Evolutionary conservation across 2,113 vertebrate species (phyloP), one percentile per base, ranked within the genome.

Genomic region (Chlorodrepanis virens): DNA sequence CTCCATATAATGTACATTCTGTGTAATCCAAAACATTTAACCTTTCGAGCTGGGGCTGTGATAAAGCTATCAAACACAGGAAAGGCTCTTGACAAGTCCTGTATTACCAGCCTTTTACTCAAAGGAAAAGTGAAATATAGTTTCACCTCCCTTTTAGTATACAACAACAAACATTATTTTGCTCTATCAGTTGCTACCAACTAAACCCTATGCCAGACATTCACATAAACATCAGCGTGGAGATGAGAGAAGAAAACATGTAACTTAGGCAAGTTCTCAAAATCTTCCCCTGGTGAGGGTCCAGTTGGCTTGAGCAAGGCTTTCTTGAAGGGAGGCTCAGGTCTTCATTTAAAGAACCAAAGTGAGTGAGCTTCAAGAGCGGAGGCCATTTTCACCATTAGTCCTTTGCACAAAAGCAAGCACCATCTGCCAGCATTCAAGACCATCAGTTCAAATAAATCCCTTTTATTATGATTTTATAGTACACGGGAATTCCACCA

Each of bases 1-100:
- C 96, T 97, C 93, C 79, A 92, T 96, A 97, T 98, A 98, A 97
- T 97, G 96, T 97, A 98, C 93, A 97, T 97, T 96, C 95, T 96
- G 94, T 97, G 95, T 98, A 97, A 98, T 98, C 95, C 97, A 97
- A 98, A 97, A 98, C 97, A 98, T 98, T 98, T 97, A 97, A 98
- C 97, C 97, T 97, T 97, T 96, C 18, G 79, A 97, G 97, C 87
- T 69, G 70, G 93, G 96, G 86, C 88, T 91, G 64, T 96, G 97
- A 98, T 98, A 98, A 97, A 98, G 96, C 96, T 94, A 97, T 98
- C 97, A 97, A 96, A 98, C 96, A 94, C 95, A 97, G 97, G 97
- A 98, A 97, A 98, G 96, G 68, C 93, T 96, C 96, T 95, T 93
- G 97, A 97, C 93, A 97, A 96, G 91, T 89, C 92, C 93, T 92